Base-by-base conservation (phyloP, 2,888 invertebrate species). In the Perithous albicinctus region DNA sequence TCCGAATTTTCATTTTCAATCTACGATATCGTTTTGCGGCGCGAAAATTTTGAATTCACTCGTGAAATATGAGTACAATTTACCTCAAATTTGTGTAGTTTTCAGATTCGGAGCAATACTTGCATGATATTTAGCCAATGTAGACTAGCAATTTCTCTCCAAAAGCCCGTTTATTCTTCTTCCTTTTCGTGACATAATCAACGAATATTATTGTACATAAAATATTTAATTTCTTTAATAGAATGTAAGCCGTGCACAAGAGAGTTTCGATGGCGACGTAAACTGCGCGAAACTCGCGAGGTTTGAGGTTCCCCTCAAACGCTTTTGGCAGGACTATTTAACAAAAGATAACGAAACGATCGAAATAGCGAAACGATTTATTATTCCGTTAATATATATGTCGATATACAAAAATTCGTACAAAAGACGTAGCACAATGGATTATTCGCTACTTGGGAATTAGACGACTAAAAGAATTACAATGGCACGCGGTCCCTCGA, bases 281-380 rank as follows among this genome's bases (percentile, higher is more conserved):
- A 56, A 32, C 6, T 32, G n/a, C 56, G 56, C 29, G 29, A 29
- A 56, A 6, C 1, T 59, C 32, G 59, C 59, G 35, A 59, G 32
- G 59, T 59, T 59, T 32, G 59, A 59, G 59, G 59, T 59, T 59
- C 2, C 32, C 32, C 59, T 32, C 59, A 32, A 59, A 59, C 32
- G 32, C 18, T 59, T 59, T 59, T 35, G 59, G 32, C 59, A 59
- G 59, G 8, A 12, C 5, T 32, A 10, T n/a, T 48, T 32, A 29
- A 29, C 48, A 48, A 46, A 32, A 46, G 46, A 46, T 29, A 10
- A 38, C 69, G 35, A 51, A 32, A 46, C 26, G 26, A 69, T 77
- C 38, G 77, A 67, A 77, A 69, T 69, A 69, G 67, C 54, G 32
- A 69, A 69, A 69, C 20, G 67, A 69, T 69, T 69, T 69, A 51